Evolutionary conservation across 1,140 invertebrate genomes (phyloP).

Genomic region (Yoshiicerus persimilis): DNA sequence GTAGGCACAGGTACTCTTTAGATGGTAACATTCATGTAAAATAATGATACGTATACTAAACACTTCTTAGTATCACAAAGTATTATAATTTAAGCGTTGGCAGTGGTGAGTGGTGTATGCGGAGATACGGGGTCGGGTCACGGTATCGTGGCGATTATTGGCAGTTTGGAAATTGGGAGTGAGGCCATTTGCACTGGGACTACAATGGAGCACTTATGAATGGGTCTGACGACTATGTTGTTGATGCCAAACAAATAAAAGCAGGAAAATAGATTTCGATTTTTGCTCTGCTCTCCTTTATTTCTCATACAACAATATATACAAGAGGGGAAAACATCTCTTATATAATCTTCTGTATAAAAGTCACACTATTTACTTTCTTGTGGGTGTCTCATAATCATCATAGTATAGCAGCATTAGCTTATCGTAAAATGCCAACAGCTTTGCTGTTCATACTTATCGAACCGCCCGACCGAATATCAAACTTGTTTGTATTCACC

Average conservation of each 20-base stretch:
- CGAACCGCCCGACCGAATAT: not conserved
- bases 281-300: conserved; percentile 3
- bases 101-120: too few relatives aligned
- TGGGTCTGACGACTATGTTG: too few relatives aligned
- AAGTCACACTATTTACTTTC: conserved; percentile 27
- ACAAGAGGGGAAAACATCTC: conserved; percentile 30
- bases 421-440: not conserved
- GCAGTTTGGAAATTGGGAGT: too few relatives aligned
- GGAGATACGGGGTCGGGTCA: too few relatives aligned
- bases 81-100: too few relatives aligned
- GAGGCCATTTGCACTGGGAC: too few relatives aligned
- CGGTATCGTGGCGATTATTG: too few relatives aligned
- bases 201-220: too few relatives aligned
- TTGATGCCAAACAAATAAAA: not conserved
- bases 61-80: too few relatives aligned
- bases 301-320: conserved; percentile 39
- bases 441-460: not conserved
- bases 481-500: not conserved
- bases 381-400: not conserved
- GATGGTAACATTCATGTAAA: too few relatives aligned
- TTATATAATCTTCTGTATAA: conserved; percentile 35
- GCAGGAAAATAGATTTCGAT: not conserved
- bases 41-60: too few relatives aligned
- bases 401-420: not conserved
- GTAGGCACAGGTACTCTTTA: too few relatives aligned